A percentile compares a stretch with the other conserved stretches of the same genome.
phyloP scores from a whole-genome alignment of 2,113 vertebrate species.

The Toxostoma redivivum region DNA sequence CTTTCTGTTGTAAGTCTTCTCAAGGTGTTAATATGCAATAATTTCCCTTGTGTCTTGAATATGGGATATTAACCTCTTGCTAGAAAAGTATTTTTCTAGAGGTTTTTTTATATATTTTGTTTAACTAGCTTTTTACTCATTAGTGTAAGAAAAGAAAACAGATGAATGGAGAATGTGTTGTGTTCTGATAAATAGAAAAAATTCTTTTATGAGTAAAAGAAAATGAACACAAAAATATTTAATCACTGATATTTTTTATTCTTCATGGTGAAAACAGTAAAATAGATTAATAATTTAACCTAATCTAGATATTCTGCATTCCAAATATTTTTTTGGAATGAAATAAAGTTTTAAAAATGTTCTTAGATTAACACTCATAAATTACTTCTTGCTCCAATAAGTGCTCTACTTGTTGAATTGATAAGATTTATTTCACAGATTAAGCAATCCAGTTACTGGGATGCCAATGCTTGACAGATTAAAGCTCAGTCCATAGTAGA shows the following conservation, averaged over 20 bases:
- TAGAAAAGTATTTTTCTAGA: neutral
- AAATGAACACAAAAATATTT: neutral
- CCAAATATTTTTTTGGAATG: neutral
- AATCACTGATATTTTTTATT: neutral
- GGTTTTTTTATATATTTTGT: neutral
- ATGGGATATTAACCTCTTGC: neutral
- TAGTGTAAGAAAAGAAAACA: neutral
- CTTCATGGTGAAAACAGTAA: neutral
- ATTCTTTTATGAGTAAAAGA: neutral
- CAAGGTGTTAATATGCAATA: neutral
- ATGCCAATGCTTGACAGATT: neutral
- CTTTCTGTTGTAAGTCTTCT: neutral
- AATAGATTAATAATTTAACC: neutral
- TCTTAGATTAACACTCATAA: neutral
- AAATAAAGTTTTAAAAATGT: neutral
- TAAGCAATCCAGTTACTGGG: neutral
- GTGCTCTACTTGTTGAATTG: neutral
- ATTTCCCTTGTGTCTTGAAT: neutral
- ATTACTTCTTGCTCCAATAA: neutral
- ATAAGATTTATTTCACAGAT: neutral
- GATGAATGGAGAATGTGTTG: neutral
- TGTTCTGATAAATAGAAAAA: neutral
- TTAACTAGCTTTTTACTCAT: neutral
- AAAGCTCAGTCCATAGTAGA: neutral
- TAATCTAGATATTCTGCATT: neutral